Base-by-base conservation (phyloP, 2,888 invertebrate species). In the Digitonthophagus gazella region DNA sequence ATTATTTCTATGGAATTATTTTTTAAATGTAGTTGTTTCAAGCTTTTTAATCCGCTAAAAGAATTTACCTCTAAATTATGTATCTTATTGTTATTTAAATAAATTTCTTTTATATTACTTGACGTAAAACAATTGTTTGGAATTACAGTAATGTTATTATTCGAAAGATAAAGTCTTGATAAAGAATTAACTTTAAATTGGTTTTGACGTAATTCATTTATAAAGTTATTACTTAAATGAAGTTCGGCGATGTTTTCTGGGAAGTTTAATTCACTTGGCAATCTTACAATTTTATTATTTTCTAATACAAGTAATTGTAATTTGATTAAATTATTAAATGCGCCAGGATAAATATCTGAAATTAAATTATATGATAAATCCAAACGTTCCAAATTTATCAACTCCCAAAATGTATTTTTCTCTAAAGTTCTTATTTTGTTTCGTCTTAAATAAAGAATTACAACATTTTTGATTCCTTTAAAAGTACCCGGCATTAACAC, bases 401-500 rank as follows among this genome's bases (percentile, higher is more conserved):
- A 75, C 65, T 78, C 75, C 2, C 57, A 55, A 67, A 79, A 77
- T n/a, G 75, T 73, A 0, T 75, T 71, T 0, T 72, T 67, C 0
- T 76, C 75, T 4, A 77, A 67, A 0, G 65, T 68, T 28, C 70
- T 73, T 1, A 82, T 68, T 44, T 74, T 72, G 69, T 83, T 83
- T 28, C 72, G 67, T 2, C 75, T 71, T 44, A 83, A 71, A 69
- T 78, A 75, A 8, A 83, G 64, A 55, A 75, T 71, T 5, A 76
- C 58, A 5, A 82, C 69, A 2, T 82, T 82, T 69, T 80, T 81
- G 4, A 81, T 78, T 1, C 81, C 82, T 11, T 69, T 75, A 69
- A 82, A 83, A 1, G 80, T 81, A 11, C 77, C 79, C 0, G 81
- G 77, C 58, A 75, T 75, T 15, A 83, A 77, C 2, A 75, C 75